A percentile compares a stretch with the other conserved stretches of the same genome.
Conservation (phyloP, 2,797 vertebrate genomes). For the Sebastes steindachneri region DNA sequence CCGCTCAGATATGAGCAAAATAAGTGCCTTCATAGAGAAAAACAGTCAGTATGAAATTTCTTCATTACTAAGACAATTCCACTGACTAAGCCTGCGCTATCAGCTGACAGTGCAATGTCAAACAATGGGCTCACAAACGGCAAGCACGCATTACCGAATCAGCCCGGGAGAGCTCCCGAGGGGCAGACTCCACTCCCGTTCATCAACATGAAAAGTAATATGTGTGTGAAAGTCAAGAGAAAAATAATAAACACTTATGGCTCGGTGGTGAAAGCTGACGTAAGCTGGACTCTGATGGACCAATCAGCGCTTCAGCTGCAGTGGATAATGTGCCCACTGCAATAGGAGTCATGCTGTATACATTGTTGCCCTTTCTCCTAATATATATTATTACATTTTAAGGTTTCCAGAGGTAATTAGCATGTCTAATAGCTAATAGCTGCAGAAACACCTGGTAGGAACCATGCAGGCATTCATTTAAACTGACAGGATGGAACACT, state of each 20-base stretch:
- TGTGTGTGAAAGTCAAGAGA: conserved; percentile 40
- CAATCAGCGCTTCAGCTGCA: conserved; percentile 41
- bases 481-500: not conserved
- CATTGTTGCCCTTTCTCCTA: not conserved
- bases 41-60: conserved; percentile 73
- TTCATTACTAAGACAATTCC: conserved; percentile 73
- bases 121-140: conserved; percentile 68
- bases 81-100: conserved; percentile 65
- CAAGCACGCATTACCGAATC: conserved; percentile 47
- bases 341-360: not conserved
- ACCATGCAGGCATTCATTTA: not conserved
- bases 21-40: conserved; percentile 56
- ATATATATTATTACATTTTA: not conserved
- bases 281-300: conserved; percentile 48
- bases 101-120: conserved; percentile 74
- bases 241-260: conserved; percentile 60
- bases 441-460: conserved; percentile 14
- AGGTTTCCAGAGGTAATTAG: not conserved
- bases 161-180: conserved; percentile 46
- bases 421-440: not conserved
- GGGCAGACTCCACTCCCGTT: conserved; percentile 44
- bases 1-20: conserved; percentile 70
- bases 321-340: conserved; percentile 8
- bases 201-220: conserved; percentile 59
- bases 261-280: conserved; percentile 60